Percentiles rank a stretch among this genome's conserved stretches.
Conservation (phyloP, 2,888 invertebrate genomes). For the Tetragonisca angustula region DNA sequence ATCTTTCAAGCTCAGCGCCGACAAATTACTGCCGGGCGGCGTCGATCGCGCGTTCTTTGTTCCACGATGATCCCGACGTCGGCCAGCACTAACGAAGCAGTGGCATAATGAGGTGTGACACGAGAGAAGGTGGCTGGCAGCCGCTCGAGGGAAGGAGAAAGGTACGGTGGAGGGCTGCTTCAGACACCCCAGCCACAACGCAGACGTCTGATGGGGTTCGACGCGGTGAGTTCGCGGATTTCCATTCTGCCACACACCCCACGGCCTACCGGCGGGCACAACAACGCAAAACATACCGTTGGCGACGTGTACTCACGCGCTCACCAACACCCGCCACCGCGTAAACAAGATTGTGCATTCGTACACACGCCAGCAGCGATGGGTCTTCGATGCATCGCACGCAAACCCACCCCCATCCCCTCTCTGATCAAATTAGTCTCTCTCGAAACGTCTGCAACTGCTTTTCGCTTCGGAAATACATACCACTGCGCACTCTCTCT, state of each 20-base stretch:
- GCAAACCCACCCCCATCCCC: constrained; percentile 2
- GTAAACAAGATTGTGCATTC: constrained; percentile 58
- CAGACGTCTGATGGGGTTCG: constrained; percentile 77
- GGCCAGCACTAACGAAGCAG: constrained; percentile 76
- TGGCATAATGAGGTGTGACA: constrained; percentile 79
- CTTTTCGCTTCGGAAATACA: not conserved
- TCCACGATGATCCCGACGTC: constrained; percentile 60
- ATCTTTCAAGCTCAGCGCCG: constrained; percentile 46
- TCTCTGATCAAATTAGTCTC: constrained; percentile 48
- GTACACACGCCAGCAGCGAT: constrained; percentile 53
- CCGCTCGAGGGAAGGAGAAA: constrained; percentile 42
- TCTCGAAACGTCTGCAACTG: constrained; percentile 34
- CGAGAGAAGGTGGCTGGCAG: constrained; percentile 74
- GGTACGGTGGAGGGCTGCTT: constrained; percentile 76
- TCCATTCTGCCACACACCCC: constrained; percentile 58
- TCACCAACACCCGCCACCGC: constrained; percentile 25
- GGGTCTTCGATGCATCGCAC: constrained; percentile 59
- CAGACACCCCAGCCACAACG: constrained; percentile 76
- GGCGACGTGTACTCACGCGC: constrained; percentile 40
- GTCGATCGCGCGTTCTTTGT: constrained; percentile 66
- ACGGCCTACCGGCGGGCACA: constrained; percentile 38
- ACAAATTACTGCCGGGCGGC: constrained; percentile 47
- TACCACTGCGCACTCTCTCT: too few relatives aligned
- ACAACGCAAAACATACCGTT: constrained; percentile 60
- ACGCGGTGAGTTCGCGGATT: constrained; percentile 69